Conservation (phyloP, 1,140 invertebrate species). For the Whitmania pigra region DNA sequence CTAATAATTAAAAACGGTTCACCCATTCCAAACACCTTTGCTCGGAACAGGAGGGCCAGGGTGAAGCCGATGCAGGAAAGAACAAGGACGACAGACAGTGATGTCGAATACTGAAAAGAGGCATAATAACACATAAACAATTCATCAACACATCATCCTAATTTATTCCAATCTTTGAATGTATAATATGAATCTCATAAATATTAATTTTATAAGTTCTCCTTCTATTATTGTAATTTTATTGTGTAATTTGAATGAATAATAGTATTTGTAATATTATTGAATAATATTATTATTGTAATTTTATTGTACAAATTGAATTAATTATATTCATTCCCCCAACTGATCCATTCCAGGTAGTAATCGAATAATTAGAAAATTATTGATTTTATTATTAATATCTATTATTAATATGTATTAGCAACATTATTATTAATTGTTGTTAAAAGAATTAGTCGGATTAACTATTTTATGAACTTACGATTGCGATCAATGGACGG, state of each 20-base stretch:
- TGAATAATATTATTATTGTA: no score
- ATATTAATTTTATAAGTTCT: no score
- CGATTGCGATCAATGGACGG: constrained; percentile 4
- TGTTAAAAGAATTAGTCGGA: no score
- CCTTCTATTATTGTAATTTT: no score
- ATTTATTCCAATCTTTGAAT: neutral
- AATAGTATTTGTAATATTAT: no score
- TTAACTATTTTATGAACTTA: neutral
- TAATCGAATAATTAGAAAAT: neutral
- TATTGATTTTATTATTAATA: neutral
- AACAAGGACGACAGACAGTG: neutral
- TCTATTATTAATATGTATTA: no score
- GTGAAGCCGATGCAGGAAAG: constrained; percentile 9
- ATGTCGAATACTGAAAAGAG: constrained; percentile 2
- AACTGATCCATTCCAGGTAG: no score
- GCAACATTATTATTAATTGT: no score
- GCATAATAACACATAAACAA: neutral
- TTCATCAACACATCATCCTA: neutral
- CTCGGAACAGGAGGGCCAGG: constrained; percentile 6
- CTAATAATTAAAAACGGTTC: no score
- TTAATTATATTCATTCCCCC: no score
- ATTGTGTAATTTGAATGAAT: no score
- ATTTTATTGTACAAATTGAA: no score
- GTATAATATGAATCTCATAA: neutral
- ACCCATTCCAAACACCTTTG: neutral